Percentiles rank a stretch among this genome's conserved stretches.
These are phyloP conservation scores for Tipula vernalis DNA, from an alignment of 2,888 invertebrate species.

Conservation along the genomic window DNA sequence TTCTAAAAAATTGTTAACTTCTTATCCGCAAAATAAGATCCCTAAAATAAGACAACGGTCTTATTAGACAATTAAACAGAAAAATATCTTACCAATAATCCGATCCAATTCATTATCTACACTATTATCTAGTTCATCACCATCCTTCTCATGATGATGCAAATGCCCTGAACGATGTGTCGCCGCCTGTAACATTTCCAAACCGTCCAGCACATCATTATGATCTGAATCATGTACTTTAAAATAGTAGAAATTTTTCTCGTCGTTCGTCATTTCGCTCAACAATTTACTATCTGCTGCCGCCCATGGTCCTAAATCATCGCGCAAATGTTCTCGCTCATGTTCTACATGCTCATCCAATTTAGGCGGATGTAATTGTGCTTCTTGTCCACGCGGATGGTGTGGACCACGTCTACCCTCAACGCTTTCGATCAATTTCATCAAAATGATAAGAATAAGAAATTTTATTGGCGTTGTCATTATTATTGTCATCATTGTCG, in stretches of 20 bases:
- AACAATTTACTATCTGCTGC: conserved; percentile 44
- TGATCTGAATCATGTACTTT: conserved; percentile 76
- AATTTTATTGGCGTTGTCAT: neutral
- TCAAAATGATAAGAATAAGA: neutral
- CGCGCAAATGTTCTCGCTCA: conserved; percentile 68
- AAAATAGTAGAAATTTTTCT: conserved; percentile 39
- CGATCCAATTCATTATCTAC: conserved; percentile 23
- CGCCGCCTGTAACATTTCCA: conserved; percentile 63
- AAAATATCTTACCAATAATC: conserved; percentile 10
- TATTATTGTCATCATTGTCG: neutral
- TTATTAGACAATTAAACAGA: no score
- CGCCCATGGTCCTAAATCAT: conserved; percentile 56
- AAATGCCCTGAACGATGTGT: conserved; percentile 31
- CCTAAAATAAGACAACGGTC: no score
- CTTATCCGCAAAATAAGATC: no score
- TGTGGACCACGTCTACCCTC: conserved; percentile 44
- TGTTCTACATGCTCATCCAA: conserved; percentile 57
- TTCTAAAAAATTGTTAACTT: no score
- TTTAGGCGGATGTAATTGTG: conserved; percentile 45
- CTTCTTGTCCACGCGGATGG: conserved; percentile 44
- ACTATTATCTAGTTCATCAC: conserved; percentile 32
- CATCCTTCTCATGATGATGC: conserved; percentile 55
- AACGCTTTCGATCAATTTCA: neutral
- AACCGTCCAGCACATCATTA: conserved; percentile 77
- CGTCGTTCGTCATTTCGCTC: conserved; percentile 68